Percentiles rank a stretch among this genome's conserved stretches.
Evolutionary conservation across 2,113 vertebrate species (phyloP).

Genomic region (Albula glossodonta): DNA sequence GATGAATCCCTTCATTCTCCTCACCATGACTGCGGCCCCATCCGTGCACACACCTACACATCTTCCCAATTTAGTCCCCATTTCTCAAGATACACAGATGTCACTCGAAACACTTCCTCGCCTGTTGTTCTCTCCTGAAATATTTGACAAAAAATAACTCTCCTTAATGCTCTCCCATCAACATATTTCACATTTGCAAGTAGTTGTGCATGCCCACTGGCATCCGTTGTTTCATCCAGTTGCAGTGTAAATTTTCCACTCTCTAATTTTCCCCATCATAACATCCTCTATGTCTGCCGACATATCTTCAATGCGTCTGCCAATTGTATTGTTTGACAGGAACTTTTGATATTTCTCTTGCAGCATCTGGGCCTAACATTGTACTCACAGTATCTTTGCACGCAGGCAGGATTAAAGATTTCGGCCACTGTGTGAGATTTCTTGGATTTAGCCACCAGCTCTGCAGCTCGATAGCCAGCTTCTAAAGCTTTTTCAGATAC

Average conservation of each 20-base stretch:
- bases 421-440: too few species aligned
- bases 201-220: conserved; percentile 22
- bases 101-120: not conserved
- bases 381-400: too few species aligned
- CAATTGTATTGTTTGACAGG: too few species aligned
- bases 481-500: too few species aligned
- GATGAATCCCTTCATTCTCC: too few species aligned
- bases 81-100: not conserved
- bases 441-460: too few species aligned
- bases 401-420: too few species aligned
- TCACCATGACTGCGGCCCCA: too few species aligned
- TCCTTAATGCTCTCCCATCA: not conserved
- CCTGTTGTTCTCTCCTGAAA: not conserved
- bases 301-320: too few species aligned
- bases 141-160: not conserved
- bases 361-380: too few species aligned
- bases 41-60: not conserved
- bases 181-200: conserved; percentile 3
- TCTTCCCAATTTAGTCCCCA: not conserved
- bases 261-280: not conserved
- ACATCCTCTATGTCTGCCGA: conserved; percentile 11
- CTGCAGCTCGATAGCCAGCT: too few species aligned
- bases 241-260: conserved; percentile 13
- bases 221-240: conserved; percentile 20
- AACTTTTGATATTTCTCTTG: too few species aligned